These are phyloP conservation scores for Channa striata DNA, from an alignment of 2,797 vertebrate genomes.

Conservation along the genomic window DNA sequence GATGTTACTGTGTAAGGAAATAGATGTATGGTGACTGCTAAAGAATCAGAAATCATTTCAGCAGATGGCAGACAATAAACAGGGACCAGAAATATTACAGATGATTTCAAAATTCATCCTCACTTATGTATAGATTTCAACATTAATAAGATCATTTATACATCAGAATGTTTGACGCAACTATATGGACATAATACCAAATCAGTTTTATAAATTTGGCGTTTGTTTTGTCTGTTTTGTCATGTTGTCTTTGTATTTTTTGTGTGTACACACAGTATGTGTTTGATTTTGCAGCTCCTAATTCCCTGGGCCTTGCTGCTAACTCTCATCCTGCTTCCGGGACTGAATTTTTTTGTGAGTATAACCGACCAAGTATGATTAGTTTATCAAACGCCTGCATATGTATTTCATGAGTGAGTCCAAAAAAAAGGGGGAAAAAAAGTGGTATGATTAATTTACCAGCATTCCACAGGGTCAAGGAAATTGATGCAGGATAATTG, in stretches of 20 bases:
- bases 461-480: conserved; percentile 87
- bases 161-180: conserved; percentile 3
- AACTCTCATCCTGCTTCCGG: conserved; percentile 84
- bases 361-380: conserved; percentile 82
- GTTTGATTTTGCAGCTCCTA: conserved; percentile 61
- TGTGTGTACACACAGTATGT: conserved; percentile 10
- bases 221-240: conserved; percentile 16
- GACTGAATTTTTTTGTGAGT: conserved; percentile 86
- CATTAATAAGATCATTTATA: conserved; percentile 4
- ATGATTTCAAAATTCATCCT: neutral
- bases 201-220: neutral
- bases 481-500: conserved; percentile 90
- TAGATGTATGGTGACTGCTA: neutral
- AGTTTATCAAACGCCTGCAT: conserved; percentile 87
- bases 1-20: neutral
- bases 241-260: neutral
- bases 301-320: conserved; percentile 80
- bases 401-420: conserved; percentile 82
- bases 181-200: neutral
- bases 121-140: conserved; percentile 17
- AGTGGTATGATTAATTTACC: conserved; percentile 88
- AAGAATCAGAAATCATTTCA: neutral
- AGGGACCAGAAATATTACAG: neutral
- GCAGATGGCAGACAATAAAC: neutral
- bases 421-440: conserved; percentile 61